Percentiles rank a stretch among this genome's conserved stretches.
These are phyloP conservation scores for Entomobrya multifasciata DNA, from an alignment of 2,888 invertebrate species.

Conservation along the genomic window DNA sequence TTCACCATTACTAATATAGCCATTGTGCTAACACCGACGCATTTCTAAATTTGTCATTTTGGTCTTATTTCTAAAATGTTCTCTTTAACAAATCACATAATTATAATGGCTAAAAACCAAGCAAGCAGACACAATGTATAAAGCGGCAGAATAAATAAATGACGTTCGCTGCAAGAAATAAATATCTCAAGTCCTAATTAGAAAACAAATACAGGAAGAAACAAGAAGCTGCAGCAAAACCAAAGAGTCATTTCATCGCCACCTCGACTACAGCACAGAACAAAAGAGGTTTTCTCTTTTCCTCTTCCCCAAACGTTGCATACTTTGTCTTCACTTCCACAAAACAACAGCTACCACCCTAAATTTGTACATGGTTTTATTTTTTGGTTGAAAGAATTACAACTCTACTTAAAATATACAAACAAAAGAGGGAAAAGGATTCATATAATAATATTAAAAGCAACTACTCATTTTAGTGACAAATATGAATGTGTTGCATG, in stretches of 20 bases:
- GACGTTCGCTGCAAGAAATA: constrained; percentile 16
- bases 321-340: background rate
- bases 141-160: too few relatives aligned
- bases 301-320: background rate
- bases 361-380: constrained; percentile 31
- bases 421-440: background rate
- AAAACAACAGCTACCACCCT: background rate
- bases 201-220: constrained; percentile 3
- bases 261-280: constrained; percentile 5
- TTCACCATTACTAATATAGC: constrained; percentile 16
- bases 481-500: constrained; percentile 36
- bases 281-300: background rate
- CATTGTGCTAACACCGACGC: too few relatives aligned
- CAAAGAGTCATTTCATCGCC: too few relatives aligned
- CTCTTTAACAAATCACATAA: constrained; percentile 8
- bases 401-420: constrained; percentile 17
- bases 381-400: constrained; percentile 42
- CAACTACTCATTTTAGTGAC: constrained; percentile 32
- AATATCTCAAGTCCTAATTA: constrained; percentile 41
- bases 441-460: too few relatives aligned
- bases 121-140: too few relatives aligned
- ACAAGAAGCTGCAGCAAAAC: constrained; percentile 5
- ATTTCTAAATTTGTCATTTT: background rate
- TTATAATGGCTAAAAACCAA: background rate
- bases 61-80: background rate